Percentiles rank a stretch among this genome's conserved stretches.
Evolutionary conservation across 2,113 vertebrate genomes (phyloP).

Genomic region (Centropristis striata): DNA sequence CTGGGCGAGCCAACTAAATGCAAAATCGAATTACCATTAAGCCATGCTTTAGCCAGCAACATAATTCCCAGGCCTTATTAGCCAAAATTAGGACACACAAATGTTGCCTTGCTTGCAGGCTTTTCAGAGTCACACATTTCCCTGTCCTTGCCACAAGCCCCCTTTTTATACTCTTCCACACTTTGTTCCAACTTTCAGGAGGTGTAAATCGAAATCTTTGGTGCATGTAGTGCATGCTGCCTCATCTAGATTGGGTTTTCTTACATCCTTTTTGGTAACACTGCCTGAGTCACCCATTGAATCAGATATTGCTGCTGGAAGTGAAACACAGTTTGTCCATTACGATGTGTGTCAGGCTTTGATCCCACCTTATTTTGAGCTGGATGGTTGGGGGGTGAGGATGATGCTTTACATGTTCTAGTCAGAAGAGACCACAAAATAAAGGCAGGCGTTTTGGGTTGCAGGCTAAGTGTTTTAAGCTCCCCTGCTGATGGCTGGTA

Average conservation of each 20-base stretch:
- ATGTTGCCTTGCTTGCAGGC: slow-evolving; percentile 34
- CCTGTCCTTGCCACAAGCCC: slow-evolving; percentile 48
- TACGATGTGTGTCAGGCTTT: slow-evolving; percentile 41
- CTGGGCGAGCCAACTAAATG: slow-evolving; percentile 68
- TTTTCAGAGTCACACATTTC: slow-evolving; percentile 32
- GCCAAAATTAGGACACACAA: slow-evolving; percentile 62
- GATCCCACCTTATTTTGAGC: slow-evolving; percentile 47
- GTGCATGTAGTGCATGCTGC: slow-evolving; percentile 28
- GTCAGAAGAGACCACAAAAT: slow-evolving; percentile 4
- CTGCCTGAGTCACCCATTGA: slow-evolving; percentile 38
- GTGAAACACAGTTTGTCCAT: slow-evolving; percentile 59
- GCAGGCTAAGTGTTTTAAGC: slow-evolving; percentile 72
- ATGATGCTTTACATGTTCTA: slow-evolving; percentile 43
- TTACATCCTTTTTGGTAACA: slow-evolving; percentile 18
- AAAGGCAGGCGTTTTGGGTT: slow-evolving; percentile 62
- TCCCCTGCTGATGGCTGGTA: slow-evolving; percentile 72
- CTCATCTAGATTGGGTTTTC: slow-evolving; percentile 33
- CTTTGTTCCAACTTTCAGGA: slow-evolving; percentile 44
- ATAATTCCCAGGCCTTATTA: slow-evolving; percentile 74
- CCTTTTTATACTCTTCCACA: slow-evolving; percentile 54
- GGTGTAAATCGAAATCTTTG: slow-evolving; percentile 37
- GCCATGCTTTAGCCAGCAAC: slow-evolving; percentile 52
- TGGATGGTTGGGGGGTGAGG: slow-evolving; percentile 11
- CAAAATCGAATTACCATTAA: slow-evolving; percentile 82
- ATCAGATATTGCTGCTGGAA: slow-evolving; percentile 24